Percentiles rank a stretch among this genome's conserved stretches.
phyloP scores from a whole-genome alignment of 2,888 invertebrate genomes.

The Blera fallax region DNA sequence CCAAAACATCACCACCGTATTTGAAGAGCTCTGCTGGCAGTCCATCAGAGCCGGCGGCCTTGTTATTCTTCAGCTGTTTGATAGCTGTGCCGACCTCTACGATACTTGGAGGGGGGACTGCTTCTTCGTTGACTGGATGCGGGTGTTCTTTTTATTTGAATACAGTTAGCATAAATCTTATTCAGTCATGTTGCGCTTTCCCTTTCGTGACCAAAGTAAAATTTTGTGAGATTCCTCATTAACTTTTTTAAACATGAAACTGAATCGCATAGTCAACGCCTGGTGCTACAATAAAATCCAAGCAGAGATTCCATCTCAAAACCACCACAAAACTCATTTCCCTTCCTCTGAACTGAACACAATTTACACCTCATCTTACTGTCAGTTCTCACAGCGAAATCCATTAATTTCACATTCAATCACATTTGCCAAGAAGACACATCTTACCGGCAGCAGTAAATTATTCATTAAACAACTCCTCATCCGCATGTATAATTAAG shows the following conservation, averaged over 20 bases:
- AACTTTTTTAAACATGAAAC: slow-evolving; percentile 10
- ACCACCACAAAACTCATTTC: slow-evolving; percentile 22
- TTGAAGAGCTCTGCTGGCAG: too few species aligned
- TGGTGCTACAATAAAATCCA: slow-evolving; percentile 17
- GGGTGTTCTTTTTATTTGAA: too few species aligned
- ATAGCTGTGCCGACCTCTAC: too few species aligned
- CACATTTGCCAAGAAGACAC: slow-evolving; percentile 70
- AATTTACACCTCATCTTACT: slow-evolving; percentile 67
- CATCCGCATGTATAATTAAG: slow-evolving; percentile 68
- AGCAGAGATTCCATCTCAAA: slow-evolving; percentile 9
- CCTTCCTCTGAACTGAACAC: slow-evolving; percentile 33
- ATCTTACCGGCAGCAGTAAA: slow-evolving; percentile 66
- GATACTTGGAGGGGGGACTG: too few species aligned
- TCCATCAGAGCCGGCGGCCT: too few species aligned
- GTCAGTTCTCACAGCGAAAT: slow-evolving; percentile 62
- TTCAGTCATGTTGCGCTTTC: not conserved
- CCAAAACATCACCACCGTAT: too few species aligned
- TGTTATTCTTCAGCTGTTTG: too few species aligned
- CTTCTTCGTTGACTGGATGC: too few species aligned
- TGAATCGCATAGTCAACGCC: not conserved
- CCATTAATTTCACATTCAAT: slow-evolving; percentile 70
- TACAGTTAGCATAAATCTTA: not conserved
- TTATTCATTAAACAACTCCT: slow-evolving; percentile 70
- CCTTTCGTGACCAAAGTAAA: slow-evolving; percentile 2
- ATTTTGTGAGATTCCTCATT: slow-evolving; percentile 11